Base-by-base conservation (phyloP, 2,888 invertebrate species). In the Pachycephus smyrnensis region DNA sequence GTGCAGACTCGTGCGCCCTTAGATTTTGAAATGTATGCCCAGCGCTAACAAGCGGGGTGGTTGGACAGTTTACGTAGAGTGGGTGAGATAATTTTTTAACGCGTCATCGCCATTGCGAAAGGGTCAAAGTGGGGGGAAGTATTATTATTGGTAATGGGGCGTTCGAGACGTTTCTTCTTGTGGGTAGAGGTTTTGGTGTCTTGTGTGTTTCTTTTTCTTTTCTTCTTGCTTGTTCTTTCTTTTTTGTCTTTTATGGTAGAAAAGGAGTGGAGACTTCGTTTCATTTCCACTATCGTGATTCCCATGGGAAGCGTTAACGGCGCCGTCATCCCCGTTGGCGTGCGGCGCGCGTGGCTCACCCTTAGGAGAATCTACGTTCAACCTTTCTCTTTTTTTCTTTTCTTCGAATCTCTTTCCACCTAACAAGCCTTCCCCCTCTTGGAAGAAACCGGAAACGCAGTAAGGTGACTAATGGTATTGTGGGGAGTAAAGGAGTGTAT, bases 301-400 rank as follows among this genome's bases (percentile, higher is more conserved):
- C 88, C 82, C 88, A 31, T 32, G 85, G 80, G 88, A 77, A 76
- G 77, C 82, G 77, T 88, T 86, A 86, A 85, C 84, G 84, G 78
- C 71, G 71, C 0, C 71, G 31, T 71, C 71, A 1, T 23, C 9
- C 55, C 23, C 55, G 23, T 55, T 15, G 55, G 55, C 55, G 23
- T 0, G 2, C 2, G 55, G 23, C 15, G 6, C 30, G 15, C 32
- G 15, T 31, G 33, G 15, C 12, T 11, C 31, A 11, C 12, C 71
- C 71, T 71, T 71, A 15, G 3, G 9, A 11, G 33, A 33, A 71
- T 71, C 31, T 33, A 31, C 71, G 32, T 33, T 15, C 71, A 12
- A 71, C 4, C 31, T 12, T 32, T 12, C 12, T 30, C 11, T 12
- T 31, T 12, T 31, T 23, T 31, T 30, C 68, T 68, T 68, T 12